These are phyloP conservation scores for Melanotaenia parkinsoni DNA, from an alignment of 2,797 vertebrate species.

Conservation along the genomic window DNA sequence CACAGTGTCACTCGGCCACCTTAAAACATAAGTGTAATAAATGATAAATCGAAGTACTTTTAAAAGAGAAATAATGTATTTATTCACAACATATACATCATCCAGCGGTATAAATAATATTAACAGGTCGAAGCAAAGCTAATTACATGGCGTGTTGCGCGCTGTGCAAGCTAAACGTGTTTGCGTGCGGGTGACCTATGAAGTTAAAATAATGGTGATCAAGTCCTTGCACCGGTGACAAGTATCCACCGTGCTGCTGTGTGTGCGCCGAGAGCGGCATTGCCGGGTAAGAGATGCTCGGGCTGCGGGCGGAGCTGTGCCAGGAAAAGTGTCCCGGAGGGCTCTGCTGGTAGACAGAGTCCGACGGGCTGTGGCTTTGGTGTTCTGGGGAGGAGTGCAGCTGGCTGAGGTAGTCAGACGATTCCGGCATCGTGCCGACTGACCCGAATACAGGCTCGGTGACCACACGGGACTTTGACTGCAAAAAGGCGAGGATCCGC, in stretches of 20 bases:
- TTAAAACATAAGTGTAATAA: background rate
- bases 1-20: background rate
- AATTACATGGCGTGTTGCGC: conserved; percentile 87
- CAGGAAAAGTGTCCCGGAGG: conserved; percentile 88
- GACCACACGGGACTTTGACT: conserved; percentile 91
- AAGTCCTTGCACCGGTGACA: conserved; percentile 90
- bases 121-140: conserved; percentile 11
- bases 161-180: conserved; percentile 88
- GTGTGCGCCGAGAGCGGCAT: conserved; percentile 83
- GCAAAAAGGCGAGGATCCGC: conserved; percentile 95
- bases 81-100: conserved; percentile 75
- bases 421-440: conserved; percentile 83
- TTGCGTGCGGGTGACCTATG: conserved; percentile 90
- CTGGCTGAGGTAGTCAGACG: conserved; percentile 87
- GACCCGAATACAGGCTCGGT: conserved; percentile 89
- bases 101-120: conserved; percentile 70
- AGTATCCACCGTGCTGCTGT: conserved; percentile 88
- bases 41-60: conserved; percentile 9
- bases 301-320: conserved; percentile 86
- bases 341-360: conserved; percentile 86
- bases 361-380: conserved; percentile 83
- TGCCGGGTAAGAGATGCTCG: conserved; percentile 85
- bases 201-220: conserved; percentile 95
- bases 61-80: conserved; percentile 61
- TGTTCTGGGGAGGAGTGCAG: conserved; percentile 88